Evolutionary conservation across 2,888 invertebrate genomes (phyloP).

Genomic region (Ligdia adustata): DNA sequence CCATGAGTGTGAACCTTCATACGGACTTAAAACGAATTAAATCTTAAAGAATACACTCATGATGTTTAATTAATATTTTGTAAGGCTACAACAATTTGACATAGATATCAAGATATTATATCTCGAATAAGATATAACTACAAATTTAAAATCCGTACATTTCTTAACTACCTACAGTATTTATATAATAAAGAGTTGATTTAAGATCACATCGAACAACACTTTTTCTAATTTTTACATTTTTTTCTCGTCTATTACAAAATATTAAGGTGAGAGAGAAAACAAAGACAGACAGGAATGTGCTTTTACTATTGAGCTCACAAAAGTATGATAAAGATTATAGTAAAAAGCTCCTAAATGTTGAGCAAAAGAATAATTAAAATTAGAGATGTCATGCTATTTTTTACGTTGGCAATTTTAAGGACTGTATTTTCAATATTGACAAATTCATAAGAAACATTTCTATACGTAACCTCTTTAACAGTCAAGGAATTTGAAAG

Average conservation of each 20-base stretch:
- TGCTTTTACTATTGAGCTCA: constrained; percentile 32
- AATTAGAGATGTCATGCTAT: too few species aligned
- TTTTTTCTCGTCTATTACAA: constrained; percentile 24
- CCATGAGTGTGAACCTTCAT: not conserved
- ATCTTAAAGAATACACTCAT: not conserved
- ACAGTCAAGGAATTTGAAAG: not conserved
- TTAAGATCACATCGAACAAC: constrained; percentile 27
- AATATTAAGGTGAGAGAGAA: constrained; percentile 14
- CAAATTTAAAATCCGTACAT: constrained; percentile 18
- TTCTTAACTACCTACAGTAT: constrained; percentile 7
- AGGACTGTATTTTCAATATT: too few species aligned
- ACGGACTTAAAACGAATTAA: not conserved
- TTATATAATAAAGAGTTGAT: constrained; percentile 14
- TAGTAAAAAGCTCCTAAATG: not conserved
- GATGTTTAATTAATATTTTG: not conserved
- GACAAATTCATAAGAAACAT: too few species aligned
- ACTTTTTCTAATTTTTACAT: constrained; percentile 28
- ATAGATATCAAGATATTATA: constrained; percentile 5
- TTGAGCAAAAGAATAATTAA: not conserved
- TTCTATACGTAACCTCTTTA: too few species aligned
- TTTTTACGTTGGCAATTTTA: constrained; percentile 2
- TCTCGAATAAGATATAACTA: constrained; percentile 7
- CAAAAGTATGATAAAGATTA: constrained; percentile 11
- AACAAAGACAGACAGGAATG: constrained; percentile 35
- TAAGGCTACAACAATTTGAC: constrained; percentile 14